phyloP scores from a whole-genome alignment of 53 echinoderm and acorn worm genomes.

The Echinometra lucunter region DNA sequence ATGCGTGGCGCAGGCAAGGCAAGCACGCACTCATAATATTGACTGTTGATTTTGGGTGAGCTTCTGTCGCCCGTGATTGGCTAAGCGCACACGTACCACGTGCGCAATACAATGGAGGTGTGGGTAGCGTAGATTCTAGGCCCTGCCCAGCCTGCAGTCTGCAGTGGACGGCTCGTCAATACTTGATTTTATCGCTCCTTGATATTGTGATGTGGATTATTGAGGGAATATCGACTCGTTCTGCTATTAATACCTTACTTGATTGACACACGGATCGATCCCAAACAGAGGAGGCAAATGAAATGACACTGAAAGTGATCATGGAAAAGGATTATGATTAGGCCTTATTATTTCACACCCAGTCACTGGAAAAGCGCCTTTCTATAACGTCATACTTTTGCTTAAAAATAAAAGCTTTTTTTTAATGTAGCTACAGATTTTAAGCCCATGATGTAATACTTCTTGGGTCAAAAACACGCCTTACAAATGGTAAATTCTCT shows the following conservation, averaged over 20 bases:
- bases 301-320: background rate
- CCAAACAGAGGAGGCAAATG: background rate
- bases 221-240: background rate
- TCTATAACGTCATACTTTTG: no score
- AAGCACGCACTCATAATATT: conserved; percentile 37
- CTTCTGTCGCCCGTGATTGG: background rate
- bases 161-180: background rate
- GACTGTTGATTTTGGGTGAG: conserved; percentile 9
- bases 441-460: no score
- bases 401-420: no score
- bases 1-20: background rate
- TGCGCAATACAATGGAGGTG: background rate
- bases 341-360: no score
- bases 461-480: no score
- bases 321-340: background rate
- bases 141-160: background rate
- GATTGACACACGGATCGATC: background rate
- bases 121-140: background rate
- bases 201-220: background rate
- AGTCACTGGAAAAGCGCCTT: no score
- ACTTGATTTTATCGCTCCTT: background rate
- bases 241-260: background rate
- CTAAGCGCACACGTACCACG: background rate
- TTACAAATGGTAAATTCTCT: no score
- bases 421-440: no score